Percentiles rank a stretch among this genome's conserved stretches.
These are phyloP conservation scores for Agrypnus murinus DNA, from an alignment of 2,888 invertebrate genomes.

Conservation along the genomic window DNA sequence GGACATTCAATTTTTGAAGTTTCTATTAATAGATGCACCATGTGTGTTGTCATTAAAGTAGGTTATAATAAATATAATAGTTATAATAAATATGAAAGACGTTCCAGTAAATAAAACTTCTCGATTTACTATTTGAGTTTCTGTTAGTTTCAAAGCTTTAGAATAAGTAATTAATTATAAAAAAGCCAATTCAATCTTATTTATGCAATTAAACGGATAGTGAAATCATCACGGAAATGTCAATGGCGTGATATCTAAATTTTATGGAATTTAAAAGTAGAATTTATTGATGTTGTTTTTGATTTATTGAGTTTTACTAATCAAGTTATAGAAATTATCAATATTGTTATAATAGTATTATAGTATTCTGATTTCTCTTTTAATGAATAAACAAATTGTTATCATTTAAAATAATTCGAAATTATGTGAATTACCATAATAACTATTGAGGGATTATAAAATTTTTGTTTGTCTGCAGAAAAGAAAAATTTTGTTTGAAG, in stretches of 20 bases:
- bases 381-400: no score
- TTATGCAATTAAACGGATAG: constrained; percentile 8
- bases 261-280: not conserved
- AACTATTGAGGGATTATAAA: no score
- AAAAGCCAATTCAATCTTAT: not conserved
- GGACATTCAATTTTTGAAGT: constrained; percentile 11
- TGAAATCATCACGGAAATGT: constrained; percentile 1
- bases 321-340: no score
- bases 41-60: constrained; percentile 15
- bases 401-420: no score
- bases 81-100: no score
- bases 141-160: not conserved
- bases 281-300: not conserved
- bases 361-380: no score
- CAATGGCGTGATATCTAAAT: constrained; percentile 4
- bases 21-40: constrained; percentile 16
- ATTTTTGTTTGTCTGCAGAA: no score
- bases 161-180: not conserved
- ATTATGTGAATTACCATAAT: no score
- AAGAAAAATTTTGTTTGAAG: no score
- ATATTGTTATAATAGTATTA: no score
- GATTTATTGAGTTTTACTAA: no score
- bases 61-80: constrained; percentile 11
- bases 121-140: not conserved
- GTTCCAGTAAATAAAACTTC: constrained; percentile 7